Base-by-base conservation (phyloP, 2,797 vertebrate genomes). In the Philypnodon macrostomus region DNA sequence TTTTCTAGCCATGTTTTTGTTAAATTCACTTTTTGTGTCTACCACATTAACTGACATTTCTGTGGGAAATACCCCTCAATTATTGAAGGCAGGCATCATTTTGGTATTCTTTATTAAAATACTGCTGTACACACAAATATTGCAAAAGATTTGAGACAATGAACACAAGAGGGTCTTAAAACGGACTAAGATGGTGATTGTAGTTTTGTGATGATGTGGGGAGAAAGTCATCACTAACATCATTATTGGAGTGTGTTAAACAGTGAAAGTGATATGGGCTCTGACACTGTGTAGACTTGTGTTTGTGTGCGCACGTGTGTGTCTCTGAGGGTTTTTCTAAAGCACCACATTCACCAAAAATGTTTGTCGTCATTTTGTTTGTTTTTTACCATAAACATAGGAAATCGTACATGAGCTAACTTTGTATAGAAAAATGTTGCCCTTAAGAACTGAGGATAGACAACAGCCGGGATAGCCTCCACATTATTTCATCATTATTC, bases 61-160 rank as follows among this genome's bases (percentile, higher is more conserved):
- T 30, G 17, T 2, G 45, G 47, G 42, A 14, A 17, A 18, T 16
- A 18, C n/a, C n/a, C n/a, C n/a, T n/a, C n/a, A n/a, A n/a, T n/a
- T n/a, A n/a, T n/a, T 6, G 2, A 40, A 14, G 6, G 12, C 14
- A 33, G 26, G 9, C 4, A 46, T 83, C 48, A 63, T 90, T 89
- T 89, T 93, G 89, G 88, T 94, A 94, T 94, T 95, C 95, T 98
- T 98, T 98, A 98, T 98, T 98, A 98, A 97, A 99, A 99, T 98
- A 99, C 94, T 96, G 96, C 95, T 98, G 94, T 98, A 98, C 95
- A 97, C 90, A 92, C 92, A 91, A 90, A 91, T 90, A 89, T 91
- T 90, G 86, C 90, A 90, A 91, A 90, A n/a, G n/a, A 86, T 86
- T 73, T 93, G 92, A 94, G 92, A 94, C 92, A 83, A 85, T 89